Conservation (phyloP, 2,797 vertebrate species). For the Fundulus diaphanus region DNA sequence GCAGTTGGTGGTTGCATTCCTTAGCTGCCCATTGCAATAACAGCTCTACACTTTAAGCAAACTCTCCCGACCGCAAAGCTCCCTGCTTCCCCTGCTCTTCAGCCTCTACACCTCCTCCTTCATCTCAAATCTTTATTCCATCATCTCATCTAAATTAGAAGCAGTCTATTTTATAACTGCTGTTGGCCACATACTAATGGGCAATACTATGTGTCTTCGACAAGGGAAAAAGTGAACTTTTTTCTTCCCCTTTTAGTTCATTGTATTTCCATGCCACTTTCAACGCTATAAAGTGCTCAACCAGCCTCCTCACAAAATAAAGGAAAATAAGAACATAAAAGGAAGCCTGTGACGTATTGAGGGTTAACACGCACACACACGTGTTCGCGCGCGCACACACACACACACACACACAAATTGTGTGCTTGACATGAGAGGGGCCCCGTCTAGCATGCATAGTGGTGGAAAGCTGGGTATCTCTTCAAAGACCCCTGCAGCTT, state of each 20-base stretch:
- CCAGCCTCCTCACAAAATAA: conserved; percentile 41
- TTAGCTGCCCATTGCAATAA: conserved; percentile 78
- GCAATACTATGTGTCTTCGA: conserved; percentile 69
- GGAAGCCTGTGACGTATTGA: conserved; percentile 62
- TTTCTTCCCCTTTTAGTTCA: conserved; percentile 17
- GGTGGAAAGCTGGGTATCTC: conserved; percentile 67
- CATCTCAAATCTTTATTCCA: conserved; percentile 54
- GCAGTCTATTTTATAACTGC: conserved; percentile 56
- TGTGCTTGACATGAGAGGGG: conserved; percentile 48
- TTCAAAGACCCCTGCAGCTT: conserved; percentile 79
- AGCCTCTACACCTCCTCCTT: conserved; percentile 32
- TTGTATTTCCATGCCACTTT: conserved; percentile 34
- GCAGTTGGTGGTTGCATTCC: conserved; percentile 70
- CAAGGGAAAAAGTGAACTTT: conserved; percentile 42
- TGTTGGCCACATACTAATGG: conserved; percentile 56
- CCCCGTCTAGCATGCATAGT: conserved; percentile 56
- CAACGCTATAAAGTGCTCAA: conserved; percentile 49
- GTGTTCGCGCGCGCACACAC: not conserved
- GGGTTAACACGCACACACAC: conserved; percentile 17
- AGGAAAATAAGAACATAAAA: conserved; percentile 57
- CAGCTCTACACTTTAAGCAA: conserved; percentile 79
- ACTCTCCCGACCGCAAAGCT: conserved; percentile 72
- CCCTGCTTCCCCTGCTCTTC: conserved; percentile 32
- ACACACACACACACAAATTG: conserved; percentile 24
- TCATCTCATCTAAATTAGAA: conserved; percentile 64